Evolutionary conservation across 1,140 invertebrate species (phyloP).

Genomic region (Liolophura sinensis): DNA sequence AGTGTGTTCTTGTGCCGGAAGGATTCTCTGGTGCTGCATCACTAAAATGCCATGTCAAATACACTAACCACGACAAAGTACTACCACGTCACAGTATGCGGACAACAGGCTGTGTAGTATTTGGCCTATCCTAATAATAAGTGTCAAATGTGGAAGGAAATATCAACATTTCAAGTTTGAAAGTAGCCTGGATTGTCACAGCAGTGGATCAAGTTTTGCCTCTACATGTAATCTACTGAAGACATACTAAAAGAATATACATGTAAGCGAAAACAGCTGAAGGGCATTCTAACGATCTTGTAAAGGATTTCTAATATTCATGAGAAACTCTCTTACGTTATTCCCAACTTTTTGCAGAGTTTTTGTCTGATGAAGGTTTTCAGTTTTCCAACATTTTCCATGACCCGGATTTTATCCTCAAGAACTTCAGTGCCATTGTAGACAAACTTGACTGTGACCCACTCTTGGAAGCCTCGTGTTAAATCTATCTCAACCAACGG

Average conservation of each 20-base stretch:
- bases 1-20: too few species aligned
- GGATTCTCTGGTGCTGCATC: too few species aligned
- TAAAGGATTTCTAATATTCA: neutral
- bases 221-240: neutral
- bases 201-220: neutral
- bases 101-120: too few species aligned
- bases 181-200: neutral
- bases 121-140: too few species aligned
- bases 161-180: too few species aligned
- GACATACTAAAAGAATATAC: neutral
- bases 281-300: neutral
- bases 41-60: too few species aligned
- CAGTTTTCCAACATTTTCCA: slow-evolving; percentile 34
- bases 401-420: slow-evolving; percentile 26
- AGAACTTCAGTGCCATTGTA: slow-evolving; percentile 25
- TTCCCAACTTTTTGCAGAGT: slow-evolving; percentile 26
- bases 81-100: too few species aligned
- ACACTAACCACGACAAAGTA: too few species aligned
- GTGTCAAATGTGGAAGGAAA: too few species aligned
- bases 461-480: slow-evolving; percentile 30
- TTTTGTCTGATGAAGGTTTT: slow-evolving; percentile 22
- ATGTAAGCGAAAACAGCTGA: too few species aligned
- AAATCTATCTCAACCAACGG: slow-evolving; percentile 37
- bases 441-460: slow-evolving; percentile 28
- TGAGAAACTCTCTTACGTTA: slow-evolving; percentile 5